phyloP scores from a whole-genome alignment of 1,140 invertebrate genomes.

The Bombyx mori region ASM3026992v2 NC_085131.1:10376001-10376500 shows the following conservation, averaged over 20 bases:
- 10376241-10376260: conserved; percentile 32
- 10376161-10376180: conserved; percentile 14
- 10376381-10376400: conserved; percentile 6
- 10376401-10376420: conserved; percentile 9
- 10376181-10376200: conserved; percentile 8
- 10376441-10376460: conserved; percentile 5
- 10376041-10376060: too few species aligned
- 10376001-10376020: too few species aligned
- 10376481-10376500: not conserved
- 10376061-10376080: too few species aligned
- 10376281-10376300: not conserved
- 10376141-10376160: conserved; percentile 30
- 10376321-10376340: not conserved
- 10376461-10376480: conserved; percentile 2
- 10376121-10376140: conserved; percentile 4
- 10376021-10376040: too few species aligned
- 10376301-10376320: conserved; percentile 1
- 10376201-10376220: conserved; percentile 37
- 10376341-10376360: conserved; percentile 2
- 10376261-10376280: conserved; percentile 24
- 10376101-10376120: not conserved
- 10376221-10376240: conserved; percentile 34
- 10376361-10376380: not conserved
- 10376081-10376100: too few species aligned
- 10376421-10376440: conserved; percentile 7